A percentile compares a stretch with the other conserved stretches of the same genome.
These are phyloP conservation scores for Strigamia maritima DNA, from an alignment of 2,888 invertebrate genomes.

Conservation along the genomic window DNA sequence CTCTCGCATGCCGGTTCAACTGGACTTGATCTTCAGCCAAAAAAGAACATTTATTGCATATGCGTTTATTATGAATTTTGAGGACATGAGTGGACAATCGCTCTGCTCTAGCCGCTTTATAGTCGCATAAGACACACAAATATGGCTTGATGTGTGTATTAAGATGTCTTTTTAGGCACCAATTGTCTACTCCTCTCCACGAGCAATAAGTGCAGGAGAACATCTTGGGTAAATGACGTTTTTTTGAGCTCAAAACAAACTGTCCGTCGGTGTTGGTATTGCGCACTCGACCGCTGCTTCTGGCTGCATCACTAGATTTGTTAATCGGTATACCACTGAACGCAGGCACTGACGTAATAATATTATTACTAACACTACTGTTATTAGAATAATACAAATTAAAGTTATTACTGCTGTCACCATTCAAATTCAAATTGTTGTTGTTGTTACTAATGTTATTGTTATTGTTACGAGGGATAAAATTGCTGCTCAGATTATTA, in stretches of 20 bases:
- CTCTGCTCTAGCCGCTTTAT: constrained; percentile 88
- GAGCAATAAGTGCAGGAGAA: constrained; percentile 86
- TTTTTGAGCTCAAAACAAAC: constrained; percentile 49
- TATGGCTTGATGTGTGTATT: constrained; percentile 91
- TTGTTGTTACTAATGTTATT: not conserved
- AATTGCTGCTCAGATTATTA: not conserved
- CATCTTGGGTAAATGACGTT: constrained; percentile 61
- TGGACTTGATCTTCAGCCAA: constrained; percentile 79
- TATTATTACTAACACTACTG: constrained; percentile 40
- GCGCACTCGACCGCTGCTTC: constrained; percentile 31
- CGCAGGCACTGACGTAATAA: constrained; percentile 49
- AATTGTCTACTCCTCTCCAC: constrained; percentile 90
- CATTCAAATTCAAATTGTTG: not conserved
- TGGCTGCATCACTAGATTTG: constrained; percentile 39
- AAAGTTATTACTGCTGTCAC: not conserved
- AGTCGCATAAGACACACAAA: constrained; percentile 84
- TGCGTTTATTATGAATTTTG: constrained; percentile 86
- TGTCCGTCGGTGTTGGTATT: constrained; percentile 30
- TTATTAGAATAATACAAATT: constrained; percentile 31
- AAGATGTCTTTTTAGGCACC: constrained; percentile 87
- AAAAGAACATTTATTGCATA: constrained; percentile 83
- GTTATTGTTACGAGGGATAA: not conserved
- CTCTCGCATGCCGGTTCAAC: constrained; percentile 67
- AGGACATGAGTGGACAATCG: constrained; percentile 82
- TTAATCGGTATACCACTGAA: constrained; percentile 48